Evolutionary conservation across 1,140 invertebrate species (phyloP).

Genomic region (Bilobella aurantiaca): DNA sequence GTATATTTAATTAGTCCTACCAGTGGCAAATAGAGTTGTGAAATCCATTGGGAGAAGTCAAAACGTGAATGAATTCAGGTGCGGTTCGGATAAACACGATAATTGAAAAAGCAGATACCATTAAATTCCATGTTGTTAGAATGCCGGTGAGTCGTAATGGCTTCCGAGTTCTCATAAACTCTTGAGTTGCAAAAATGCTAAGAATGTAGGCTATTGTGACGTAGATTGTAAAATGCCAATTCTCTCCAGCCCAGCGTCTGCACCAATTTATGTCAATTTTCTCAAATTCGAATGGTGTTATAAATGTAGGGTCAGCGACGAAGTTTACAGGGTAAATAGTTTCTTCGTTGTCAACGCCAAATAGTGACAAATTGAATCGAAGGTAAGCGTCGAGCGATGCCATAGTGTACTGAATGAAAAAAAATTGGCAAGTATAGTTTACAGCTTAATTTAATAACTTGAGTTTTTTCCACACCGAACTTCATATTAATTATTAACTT

Average conservation of each 20-base stretch:
- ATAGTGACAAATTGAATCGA: neutral
- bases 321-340: neutral
- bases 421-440: too few relatives aligned
- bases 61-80: conserved; percentile 26
- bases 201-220: conserved; percentile 18
- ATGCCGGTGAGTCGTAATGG: conserved; percentile 23
- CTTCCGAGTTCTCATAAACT: conserved; percentile 14
- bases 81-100: conserved; percentile 20
- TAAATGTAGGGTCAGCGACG: conserved; percentile 11
- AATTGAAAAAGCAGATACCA: conserved; percentile 23
- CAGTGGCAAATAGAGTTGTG: conserved; percentile 29
- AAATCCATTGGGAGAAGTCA: conserved; percentile 21
- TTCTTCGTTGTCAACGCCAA: neutral
- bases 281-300: conserved; percentile 19
- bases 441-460: too few relatives aligned
- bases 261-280: conserved; percentile 19
- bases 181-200: conserved; percentile 21
- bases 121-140: conserved; percentile 22
- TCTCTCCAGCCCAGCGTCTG: conserved; percentile 16
- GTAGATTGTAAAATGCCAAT: conserved; percentile 22
- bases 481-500: too few relatives aligned
- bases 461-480: too few relatives aligned
- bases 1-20: too few relatives aligned
- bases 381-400: neutral
- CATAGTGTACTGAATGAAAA: neutral